These are phyloP conservation scores for Tenualosa thibaudeaui DNA, from an alignment of 2,797 vertebrate species.

Conservation along the genomic window DNA sequence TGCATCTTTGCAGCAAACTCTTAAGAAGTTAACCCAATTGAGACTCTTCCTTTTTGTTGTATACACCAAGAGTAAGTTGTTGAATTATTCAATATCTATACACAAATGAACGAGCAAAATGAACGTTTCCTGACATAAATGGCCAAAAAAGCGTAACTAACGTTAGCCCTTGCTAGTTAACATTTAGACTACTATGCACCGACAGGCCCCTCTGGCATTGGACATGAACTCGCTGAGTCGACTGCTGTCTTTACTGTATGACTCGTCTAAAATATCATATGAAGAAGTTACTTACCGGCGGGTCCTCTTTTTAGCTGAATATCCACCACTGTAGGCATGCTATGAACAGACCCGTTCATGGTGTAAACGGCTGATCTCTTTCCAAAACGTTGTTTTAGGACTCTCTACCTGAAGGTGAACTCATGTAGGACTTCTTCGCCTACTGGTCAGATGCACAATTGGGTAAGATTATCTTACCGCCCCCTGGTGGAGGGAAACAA, in stretches of 20 bases:
- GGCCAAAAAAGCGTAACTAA: not conserved
- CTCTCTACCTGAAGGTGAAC: constrained; percentile 64
- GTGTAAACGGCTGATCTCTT: not conserved
- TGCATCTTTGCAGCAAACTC: not conserved
- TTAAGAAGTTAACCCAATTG: not conserved
- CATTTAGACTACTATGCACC: not conserved
- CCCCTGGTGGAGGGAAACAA: constrained; percentile 20
- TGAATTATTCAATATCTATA: not conserved
- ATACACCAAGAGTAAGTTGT: not conserved
- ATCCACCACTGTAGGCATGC: constrained; percentile 45
- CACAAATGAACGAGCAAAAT: not conserved
- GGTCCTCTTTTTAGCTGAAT: constrained; percentile 71
- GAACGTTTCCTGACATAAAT: not conserved
- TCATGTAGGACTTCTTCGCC: constrained; percentile 64
- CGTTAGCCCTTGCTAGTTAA: not conserved
- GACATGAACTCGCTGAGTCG: constrained; percentile 12
- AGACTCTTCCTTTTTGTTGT: not conserved
- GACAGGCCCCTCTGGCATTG: not conserved
- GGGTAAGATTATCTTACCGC: constrained; percentile 36
- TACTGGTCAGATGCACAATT: constrained; percentile 22
- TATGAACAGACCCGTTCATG: constrained; percentile 71
- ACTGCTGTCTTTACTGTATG: not conserved
- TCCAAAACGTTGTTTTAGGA: constrained; percentile 1
- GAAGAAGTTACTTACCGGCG: constrained; percentile 59
- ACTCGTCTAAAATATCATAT: not conserved